Percentiles rank a stretch among this genome's conserved stretches.
These are phyloP conservation scores for Temnothorax unifasciatus DNA, from an alignment of 2,888 invertebrate genomes.

Conservation along the genomic window DNA sequence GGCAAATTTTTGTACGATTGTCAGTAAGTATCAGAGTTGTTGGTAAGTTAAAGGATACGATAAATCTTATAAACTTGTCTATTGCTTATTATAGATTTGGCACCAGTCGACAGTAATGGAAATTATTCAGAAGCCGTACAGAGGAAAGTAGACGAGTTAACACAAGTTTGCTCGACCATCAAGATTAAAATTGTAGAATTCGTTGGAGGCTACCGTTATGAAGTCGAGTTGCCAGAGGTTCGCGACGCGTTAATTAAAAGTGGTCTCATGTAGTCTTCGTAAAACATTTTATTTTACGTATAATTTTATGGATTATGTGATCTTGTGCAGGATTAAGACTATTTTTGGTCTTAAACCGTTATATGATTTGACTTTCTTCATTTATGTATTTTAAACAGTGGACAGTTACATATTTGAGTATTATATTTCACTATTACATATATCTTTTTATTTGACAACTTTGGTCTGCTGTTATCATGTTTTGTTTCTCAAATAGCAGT, in stretches of 20 bases:
- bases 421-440: not conserved
- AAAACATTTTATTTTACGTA: slow-evolving; percentile 16
- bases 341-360: not conserved
- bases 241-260: slow-evolving; percentile 67
- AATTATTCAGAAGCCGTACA: slow-evolving; percentile 59
- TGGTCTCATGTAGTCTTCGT: slow-evolving; percentile 57
- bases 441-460: not conserved
- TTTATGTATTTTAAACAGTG: slow-evolving; percentile 5
- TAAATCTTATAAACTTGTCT: not conserved
- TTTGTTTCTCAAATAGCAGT: not conserved
- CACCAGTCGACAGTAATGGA: slow-evolving; percentile 50
- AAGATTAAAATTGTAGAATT: slow-evolving; percentile 69
- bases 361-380: not conserved
- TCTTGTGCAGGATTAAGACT: not conserved
- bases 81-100: slow-evolving; percentile 64
- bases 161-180: not conserved
- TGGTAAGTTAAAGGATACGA: not conserved
- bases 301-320: slow-evolving; percentile 2
- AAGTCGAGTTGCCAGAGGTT: slow-evolving; percentile 78
- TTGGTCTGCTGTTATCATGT: not conserved
- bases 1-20: slow-evolving; percentile 75
- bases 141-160: slow-evolving; percentile 57
- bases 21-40: slow-evolving; percentile 72
- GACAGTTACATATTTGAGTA: not conserved
- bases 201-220: slow-evolving; percentile 55